Percentiles rank a stretch among this genome's conserved stretches.
These are phyloP conservation scores for Ormyrus labotus DNA, from an alignment of 2,888 invertebrate species.

Conservation along the genomic window DNA sequence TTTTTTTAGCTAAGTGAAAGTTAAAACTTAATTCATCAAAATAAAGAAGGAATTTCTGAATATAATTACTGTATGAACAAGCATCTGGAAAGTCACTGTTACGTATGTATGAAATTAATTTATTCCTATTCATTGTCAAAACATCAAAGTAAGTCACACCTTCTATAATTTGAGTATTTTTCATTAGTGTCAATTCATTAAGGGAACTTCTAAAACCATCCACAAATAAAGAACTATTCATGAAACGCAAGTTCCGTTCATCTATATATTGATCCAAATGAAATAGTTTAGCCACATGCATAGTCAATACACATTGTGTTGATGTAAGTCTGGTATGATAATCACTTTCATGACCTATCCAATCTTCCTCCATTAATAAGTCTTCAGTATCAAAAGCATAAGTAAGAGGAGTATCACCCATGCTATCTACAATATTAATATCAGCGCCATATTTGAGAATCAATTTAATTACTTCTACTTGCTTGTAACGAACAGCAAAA, in stretches of 20 bases:
- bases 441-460: constrained; percentile 20
- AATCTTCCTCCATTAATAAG: too few species aligned
- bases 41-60: background rate
- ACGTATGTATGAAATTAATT: background rate
- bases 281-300: too few species aligned
- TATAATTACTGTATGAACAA: background rate
- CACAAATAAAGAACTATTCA: background rate
- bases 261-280: background rate
- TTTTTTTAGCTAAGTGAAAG: background rate
- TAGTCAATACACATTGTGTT: background rate
- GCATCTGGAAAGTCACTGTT: background rate
- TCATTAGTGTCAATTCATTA: background rate
- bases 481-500: constrained; percentile 19
- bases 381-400: background rate
- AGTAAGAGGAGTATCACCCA: constrained; percentile 26
- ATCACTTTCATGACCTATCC: too few species aligned
- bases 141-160: background rate
- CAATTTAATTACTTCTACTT: background rate
- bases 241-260: constrained; percentile 1
- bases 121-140: background rate
- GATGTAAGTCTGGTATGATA: background rate
- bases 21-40: background rate
- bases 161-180: background rate
- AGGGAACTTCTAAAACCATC: constrained; percentile 1
- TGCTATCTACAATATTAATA: background rate